A percentile compares a stretch with the other conserved stretches of the same genome.
Evolutionary conservation across 1,140 invertebrate genomes (phyloP).

Genomic region (Caenorhabditis tropicalis): DNA sequence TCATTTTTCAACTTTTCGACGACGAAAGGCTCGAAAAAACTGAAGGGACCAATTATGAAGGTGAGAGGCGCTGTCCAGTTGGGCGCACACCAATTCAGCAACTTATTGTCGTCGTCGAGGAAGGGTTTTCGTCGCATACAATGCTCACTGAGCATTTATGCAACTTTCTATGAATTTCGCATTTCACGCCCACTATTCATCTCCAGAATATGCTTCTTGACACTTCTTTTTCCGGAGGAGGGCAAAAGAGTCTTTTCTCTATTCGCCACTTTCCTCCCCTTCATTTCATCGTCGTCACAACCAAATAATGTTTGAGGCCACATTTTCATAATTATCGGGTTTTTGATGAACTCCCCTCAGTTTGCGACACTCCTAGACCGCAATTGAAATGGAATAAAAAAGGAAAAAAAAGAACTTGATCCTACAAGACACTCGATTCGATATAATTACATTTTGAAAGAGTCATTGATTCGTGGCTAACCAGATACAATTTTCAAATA

Average conservation of each 20-base stretch:
- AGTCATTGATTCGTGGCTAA: neutral
- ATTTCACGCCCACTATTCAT: conserved; percentile 33
- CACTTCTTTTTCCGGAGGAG: conserved; percentile 30
- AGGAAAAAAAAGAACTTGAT: neutral
- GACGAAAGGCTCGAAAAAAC: neutral
- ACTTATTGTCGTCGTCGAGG: neutral
- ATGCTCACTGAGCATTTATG: conserved; percentile 35
- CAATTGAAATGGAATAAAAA: neutral
- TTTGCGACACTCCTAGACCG: conserved; percentile 14
- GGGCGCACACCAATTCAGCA: conserved; percentile 28
- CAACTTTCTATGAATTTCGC: conserved; percentile 42
- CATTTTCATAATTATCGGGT: conserved; percentile 38
- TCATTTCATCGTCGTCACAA: neutral
- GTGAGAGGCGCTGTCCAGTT: conserved; percentile 16
- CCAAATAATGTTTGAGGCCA: conserved; percentile 41
- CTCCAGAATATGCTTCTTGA: conserved; percentile 15
- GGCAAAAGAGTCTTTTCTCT: neutral
- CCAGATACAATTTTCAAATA: neutral
- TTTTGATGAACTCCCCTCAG: conserved; percentile 22
- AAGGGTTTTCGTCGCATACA: neutral
- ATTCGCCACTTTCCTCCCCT: neutral
- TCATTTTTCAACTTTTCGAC: neutral
- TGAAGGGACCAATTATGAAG: conserved; percentile 34
- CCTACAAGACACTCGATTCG: neutral
- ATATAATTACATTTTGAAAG: neutral